A percentile compares a stretch with the other conserved stretches of the same genome.
Conservation (phyloP, 2,797 vertebrate species). For the Podarcis lilfordi region DNA sequence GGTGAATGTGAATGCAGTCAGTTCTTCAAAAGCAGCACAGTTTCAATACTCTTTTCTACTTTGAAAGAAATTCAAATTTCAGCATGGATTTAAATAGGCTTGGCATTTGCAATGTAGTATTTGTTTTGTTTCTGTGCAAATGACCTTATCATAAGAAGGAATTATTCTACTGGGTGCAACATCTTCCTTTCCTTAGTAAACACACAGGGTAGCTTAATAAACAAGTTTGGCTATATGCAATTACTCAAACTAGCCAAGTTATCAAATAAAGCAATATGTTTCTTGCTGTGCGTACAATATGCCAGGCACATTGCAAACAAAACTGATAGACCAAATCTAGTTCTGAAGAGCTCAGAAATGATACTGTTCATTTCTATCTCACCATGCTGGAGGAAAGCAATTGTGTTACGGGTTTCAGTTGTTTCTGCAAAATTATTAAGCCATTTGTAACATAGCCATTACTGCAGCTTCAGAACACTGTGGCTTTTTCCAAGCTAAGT, state of each 20-base stretch:
- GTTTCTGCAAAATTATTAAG: conserved; percentile 9
- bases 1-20: background rate
- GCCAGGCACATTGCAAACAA: conserved; percentile 4
- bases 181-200: background rate
- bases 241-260: conserved; percentile 1
- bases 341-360: conserved; percentile 9
- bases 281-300: background rate
- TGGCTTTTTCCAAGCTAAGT: background rate
- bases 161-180: background rate
- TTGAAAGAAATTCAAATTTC: background rate
- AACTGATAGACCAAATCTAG: conserved; percentile 1
- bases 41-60: background rate
- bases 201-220: background rate
- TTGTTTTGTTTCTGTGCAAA: background rate
- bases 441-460: background rate
- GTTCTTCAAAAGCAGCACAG: background rate
- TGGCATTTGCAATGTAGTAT: background rate
- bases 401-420: conserved; percentile 21
- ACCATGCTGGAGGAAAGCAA: background rate
- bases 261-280: conserved; percentile 19
- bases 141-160: background rate
- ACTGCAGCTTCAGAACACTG: background rate
- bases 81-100: rapidly evolving
- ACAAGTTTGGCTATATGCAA: background rate
- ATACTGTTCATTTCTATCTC: background rate